Evolutionary conservation across 2,888 invertebrate species (phyloP), one percentile per base, ranked within the genome.

Genomic region (Zele albiditarsus): DNA sequence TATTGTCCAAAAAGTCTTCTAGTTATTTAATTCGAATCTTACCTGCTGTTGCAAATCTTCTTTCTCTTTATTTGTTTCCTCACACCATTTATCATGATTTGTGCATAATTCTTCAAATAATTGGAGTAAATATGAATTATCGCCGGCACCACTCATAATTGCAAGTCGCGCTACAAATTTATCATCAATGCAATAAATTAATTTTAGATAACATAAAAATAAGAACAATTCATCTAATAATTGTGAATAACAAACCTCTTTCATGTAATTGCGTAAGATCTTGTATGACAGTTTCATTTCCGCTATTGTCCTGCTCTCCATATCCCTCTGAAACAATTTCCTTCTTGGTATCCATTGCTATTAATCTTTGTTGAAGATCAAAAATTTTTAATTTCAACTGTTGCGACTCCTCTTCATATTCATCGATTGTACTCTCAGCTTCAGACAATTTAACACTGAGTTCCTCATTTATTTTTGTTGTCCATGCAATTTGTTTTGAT

Each of bases 21-120:
- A 23, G 53, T 60, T n/a, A 57, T 53, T 53, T 62, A 6, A 53
- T 65, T 57, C 20, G 5, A 71, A 46, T 70, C 53, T 89, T 86
- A 95, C 95, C 93, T 96, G 95, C 76, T 93, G 92, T 65, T 93
- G 92, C 78, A 95, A 89, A 86, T 96, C 96, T 79, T 94, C 94
- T 28, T 92, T 91, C 81, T 95, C 95, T 68, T 90, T 91, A 80
- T 91, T 92, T 53, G 93, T 91, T 38, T 91, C 91, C 73, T 95
- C 95, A 14, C 93, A 88, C 75, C 94, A 91, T 77, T 91, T 91
- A 82, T 92, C 91, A 80, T 90, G 91, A 84, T 92, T 91, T 71
- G 91, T 89, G 77, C 91, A 92, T 57, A 93, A 89, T 81, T 93
- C 93, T 80, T 94, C 94, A 69, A 94, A 91, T 76, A 94, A 86